These are phyloP conservation scores for Aplochiton taeniatus DNA, from an alignment of 2,797 vertebrate species.

Conservation along the genomic window DNA sequence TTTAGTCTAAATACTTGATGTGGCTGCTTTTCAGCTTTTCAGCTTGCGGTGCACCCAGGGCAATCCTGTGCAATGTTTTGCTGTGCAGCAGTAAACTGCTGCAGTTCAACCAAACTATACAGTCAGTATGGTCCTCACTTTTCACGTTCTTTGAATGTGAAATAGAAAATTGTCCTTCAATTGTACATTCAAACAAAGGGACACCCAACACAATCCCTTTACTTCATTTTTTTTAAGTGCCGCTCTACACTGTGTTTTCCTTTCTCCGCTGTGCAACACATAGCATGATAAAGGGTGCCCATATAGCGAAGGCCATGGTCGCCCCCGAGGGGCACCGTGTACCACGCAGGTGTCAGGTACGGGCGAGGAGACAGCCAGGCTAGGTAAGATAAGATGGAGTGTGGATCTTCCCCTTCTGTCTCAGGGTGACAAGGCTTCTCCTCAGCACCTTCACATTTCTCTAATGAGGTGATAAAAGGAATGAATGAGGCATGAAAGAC, in stretches of 20 bases:
- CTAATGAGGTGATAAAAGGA: conserved; percentile 79
- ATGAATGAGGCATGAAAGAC: conserved; percentile 76
- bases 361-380: conserved; percentile 30
- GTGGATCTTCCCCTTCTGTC: conserved; percentile 58
- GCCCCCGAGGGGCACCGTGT: conserved; percentile 30
- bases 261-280: conserved; percentile 7
- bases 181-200: neutral
- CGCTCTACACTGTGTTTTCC: conserved; percentile 17
- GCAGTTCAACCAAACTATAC: conserved; percentile 53
- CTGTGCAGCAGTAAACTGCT: conserved; percentile 45
- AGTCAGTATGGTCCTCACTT: conserved; percentile 40
- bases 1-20: conserved; percentile 46
- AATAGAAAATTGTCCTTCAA: too few species aligned
- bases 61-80: conserved; percentile 60
- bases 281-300: conserved; percentile 52
- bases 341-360: conserved; percentile 32
- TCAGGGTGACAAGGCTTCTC: conserved; percentile 68
- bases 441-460: conserved; percentile 67
- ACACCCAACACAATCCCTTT: neutral
- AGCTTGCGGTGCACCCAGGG: conserved; percentile 63
- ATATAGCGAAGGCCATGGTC: conserved; percentile 24
- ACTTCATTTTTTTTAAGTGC: neutral
- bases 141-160: too few species aligned
- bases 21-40: conserved; percentile 24
- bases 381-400: conserved; percentile 62